These are phyloP conservation scores for Eristalis intricaria DNA, from an alignment of 2,888 invertebrate species.

Conservation along the genomic window DNA sequence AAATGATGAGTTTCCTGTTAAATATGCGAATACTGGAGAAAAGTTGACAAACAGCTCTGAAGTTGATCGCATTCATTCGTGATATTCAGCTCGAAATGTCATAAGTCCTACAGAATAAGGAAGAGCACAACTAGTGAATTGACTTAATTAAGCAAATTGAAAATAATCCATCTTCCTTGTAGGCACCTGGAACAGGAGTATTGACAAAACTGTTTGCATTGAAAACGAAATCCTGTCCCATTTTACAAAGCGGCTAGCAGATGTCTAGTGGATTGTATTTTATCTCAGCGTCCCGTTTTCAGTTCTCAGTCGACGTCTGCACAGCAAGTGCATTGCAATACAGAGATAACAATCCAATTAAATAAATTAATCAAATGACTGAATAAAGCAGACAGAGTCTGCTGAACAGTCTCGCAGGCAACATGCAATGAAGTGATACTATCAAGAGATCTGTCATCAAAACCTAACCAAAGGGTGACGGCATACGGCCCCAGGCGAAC, in stretches of 20 bases:
- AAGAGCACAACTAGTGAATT: not conserved
- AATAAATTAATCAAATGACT: not conserved
- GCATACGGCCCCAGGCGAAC: not conserved
- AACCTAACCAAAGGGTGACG: not conserved
- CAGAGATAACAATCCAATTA: not conserved
- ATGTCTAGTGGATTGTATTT: not conserved
- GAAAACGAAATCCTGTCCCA: not conserved
- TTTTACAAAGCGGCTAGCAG: not conserved
- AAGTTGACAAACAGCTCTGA: no score
- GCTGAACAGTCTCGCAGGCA: not conserved
- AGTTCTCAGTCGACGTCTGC: not conserved
- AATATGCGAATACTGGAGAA: no score
- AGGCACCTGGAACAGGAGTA: not conserved
- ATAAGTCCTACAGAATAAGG: no score
- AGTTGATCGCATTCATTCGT: no score
- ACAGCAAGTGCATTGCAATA: not conserved
- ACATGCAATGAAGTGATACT: not conserved
- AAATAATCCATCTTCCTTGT: not conserved
- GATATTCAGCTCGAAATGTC: no score
- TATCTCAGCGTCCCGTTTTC: not conserved
- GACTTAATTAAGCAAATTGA: not conserved
- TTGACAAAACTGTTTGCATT: not conserved
- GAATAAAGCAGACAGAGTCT: not conserved
- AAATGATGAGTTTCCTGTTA: no score
- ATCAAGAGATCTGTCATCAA: not conserved